Evolutionary conservation across 2,113 vertebrate species (phyloP).

Genomic region (Pycnonotus jocosus): DNA sequence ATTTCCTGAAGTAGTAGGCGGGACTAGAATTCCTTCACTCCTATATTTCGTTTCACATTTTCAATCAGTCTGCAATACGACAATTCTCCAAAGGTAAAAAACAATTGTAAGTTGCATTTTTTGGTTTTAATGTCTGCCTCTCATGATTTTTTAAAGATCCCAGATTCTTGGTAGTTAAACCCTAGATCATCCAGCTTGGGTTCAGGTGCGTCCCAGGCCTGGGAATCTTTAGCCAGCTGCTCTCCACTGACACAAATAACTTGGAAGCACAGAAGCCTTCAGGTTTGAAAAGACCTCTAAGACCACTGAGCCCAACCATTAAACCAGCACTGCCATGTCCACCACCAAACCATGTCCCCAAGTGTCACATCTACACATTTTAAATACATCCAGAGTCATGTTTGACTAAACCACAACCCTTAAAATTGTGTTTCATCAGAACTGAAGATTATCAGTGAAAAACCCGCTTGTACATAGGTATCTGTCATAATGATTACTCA

Average conservation of each 20-base stretch:
- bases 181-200: background rate
- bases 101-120: too few species aligned
- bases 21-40: background rate
- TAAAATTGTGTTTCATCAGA: background rate
- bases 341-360: background rate
- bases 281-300: background rate
- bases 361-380: background rate
- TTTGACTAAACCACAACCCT: background rate
- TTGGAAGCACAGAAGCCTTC: background rate
- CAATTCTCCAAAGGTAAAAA: background rate
- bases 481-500: background rate
- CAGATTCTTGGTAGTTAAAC: background rate
- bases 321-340: background rate
- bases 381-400: background rate
- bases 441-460: background rate
- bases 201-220: background rate
- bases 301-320: background rate
- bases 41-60: background rate
- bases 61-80: background rate
- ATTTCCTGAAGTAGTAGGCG: background rate
- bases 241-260: background rate
- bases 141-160: background rate
- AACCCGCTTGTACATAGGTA: background rate
- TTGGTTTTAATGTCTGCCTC: background rate
- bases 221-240: background rate